A percentile compares a stretch with the other conserved stretches of the same genome.
Conservation (phyloP, 2,797 vertebrate species). For the Limnodromus scolopaceus region DNA sequence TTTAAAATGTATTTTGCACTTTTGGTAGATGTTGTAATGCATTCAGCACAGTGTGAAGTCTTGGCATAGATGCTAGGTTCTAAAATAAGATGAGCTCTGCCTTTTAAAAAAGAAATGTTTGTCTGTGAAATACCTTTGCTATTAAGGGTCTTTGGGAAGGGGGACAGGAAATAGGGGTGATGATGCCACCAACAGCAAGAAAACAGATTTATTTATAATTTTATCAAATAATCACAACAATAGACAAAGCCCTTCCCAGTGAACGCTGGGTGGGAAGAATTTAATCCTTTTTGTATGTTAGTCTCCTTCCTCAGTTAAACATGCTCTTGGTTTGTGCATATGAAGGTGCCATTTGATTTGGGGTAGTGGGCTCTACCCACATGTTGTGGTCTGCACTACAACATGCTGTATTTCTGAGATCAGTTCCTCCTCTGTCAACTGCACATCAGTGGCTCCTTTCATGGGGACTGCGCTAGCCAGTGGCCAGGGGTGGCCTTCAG, state of each 20-base stretch:
- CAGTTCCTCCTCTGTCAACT: not conserved
- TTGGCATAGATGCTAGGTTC: slow-evolving; percentile 51
- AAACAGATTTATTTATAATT: not conserved
- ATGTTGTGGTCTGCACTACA: not conserved
- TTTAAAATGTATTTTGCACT: slow-evolving; percentile 65
- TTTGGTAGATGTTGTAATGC: slow-evolving; percentile 66
- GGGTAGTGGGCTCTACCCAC: not conserved
- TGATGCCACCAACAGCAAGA: not conserved
- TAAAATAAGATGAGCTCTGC: slow-evolving; percentile 60
- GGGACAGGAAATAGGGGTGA: not conserved
- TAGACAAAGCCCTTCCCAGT: not conserved
- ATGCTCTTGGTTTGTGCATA: not conserved
- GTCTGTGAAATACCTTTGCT: slow-evolving; percentile 51
- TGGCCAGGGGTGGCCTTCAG: not conserved
- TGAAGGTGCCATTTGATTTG: not conserved
- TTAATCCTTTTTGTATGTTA: not conserved
- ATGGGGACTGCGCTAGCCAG: not conserved
- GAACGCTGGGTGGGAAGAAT: not conserved
- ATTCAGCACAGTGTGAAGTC: slow-evolving; percentile 69
- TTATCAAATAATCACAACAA: not conserved
- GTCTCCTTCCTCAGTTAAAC: not conserved
- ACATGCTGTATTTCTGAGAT: not conserved
- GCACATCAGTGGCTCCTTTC: not conserved
- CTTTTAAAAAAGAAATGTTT: slow-evolving; percentile 54
- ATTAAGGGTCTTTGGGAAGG: not conserved